phyloP scores from a whole-genome alignment of 1,140 invertebrate species.

The Spodoptera litura region DNA sequence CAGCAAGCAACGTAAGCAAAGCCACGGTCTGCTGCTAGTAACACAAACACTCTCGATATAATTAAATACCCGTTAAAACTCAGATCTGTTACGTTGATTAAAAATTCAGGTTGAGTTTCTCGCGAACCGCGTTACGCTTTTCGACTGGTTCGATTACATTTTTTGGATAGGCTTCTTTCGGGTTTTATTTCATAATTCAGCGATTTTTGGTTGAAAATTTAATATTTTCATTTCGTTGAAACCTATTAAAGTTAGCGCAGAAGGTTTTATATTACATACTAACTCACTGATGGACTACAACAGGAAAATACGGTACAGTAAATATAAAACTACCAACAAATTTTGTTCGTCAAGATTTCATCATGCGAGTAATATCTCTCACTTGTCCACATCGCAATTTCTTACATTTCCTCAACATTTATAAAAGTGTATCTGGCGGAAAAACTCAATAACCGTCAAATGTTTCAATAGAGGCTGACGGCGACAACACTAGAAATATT shows the following conservation, averaged over 20 bases:
- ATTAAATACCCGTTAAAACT: constrained; percentile 38
- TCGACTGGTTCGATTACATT: constrained; percentile 42
- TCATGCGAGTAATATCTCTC: constrained; percentile 15
- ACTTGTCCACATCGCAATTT: constrained; percentile 10
- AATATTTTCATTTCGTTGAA: constrained; percentile 23
- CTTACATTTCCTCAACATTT: constrained; percentile 22
- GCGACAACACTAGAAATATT: constrained; percentile 42
- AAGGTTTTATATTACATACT: too few species aligned
- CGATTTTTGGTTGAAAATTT: constrained; percentile 27
- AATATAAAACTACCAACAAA: neutral
- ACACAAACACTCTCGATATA: constrained; percentile 30
- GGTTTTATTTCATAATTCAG: constrained; percentile 25
- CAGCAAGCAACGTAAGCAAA: constrained; percentile 24
- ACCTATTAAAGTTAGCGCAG: neutral
- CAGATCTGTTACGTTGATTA: constrained; percentile 46
- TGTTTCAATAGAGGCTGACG: constrained; percentile 47
- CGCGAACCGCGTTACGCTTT: constrained; percentile 4
- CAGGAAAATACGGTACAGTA: neutral
- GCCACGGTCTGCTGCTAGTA: constrained; percentile 18
- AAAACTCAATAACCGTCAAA: constrained; percentile 54
- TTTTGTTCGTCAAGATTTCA: constrained; percentile 2
- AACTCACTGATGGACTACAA: neutral
- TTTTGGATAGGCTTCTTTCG: constrained; percentile 31
- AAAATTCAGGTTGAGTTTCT: constrained; percentile 37
- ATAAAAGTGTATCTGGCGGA: constrained; percentile 37